A percentile compares a stretch with the other conserved stretches of the same genome.
These are phyloP conservation scores for Erythrocercus mccallii DNA, from an alignment of 2,113 vertebrate species.

Conservation along the genomic window DNA sequence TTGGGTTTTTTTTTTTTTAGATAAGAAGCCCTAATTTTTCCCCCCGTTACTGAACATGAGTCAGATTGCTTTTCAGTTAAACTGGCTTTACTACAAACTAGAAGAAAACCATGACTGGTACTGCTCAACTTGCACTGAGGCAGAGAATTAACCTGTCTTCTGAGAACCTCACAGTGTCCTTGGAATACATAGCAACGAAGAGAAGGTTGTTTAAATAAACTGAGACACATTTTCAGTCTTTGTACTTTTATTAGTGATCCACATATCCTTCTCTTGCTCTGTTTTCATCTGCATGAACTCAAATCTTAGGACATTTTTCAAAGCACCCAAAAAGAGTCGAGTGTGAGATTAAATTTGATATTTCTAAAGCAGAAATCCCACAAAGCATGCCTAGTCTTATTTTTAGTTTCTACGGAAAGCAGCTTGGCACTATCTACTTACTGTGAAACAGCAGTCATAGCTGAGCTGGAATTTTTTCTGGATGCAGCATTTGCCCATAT, in stretches of 20 bases:
- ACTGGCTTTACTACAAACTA: conserved; percentile 53
- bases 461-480: background rate
- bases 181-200: background rate
- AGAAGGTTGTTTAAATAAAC: background rate
- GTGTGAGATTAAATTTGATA: background rate
- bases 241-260: background rate
- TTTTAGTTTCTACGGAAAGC: background rate
- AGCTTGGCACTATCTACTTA: background rate
- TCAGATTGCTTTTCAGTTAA: conserved; percentile 57
- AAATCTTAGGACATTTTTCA: background rate
- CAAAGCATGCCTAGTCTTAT: background rate
- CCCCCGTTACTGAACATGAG: background rate
- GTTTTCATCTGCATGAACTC: background rate
- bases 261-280: background rate
- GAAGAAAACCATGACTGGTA: background rate
- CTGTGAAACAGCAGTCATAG: background rate
- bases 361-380: background rate
- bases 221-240: background rate
- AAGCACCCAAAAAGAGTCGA: background rate
- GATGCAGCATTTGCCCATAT: background rate
- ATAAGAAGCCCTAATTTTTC: conserved; percentile 51
- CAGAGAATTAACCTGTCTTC: background rate
- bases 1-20: conserved; percentile 16
- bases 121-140: background rate
- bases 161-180: background rate